Evolutionary conservation across 1,140 invertebrate species (phyloP).

Genomic region (Ceratitis capitata): DNA sequence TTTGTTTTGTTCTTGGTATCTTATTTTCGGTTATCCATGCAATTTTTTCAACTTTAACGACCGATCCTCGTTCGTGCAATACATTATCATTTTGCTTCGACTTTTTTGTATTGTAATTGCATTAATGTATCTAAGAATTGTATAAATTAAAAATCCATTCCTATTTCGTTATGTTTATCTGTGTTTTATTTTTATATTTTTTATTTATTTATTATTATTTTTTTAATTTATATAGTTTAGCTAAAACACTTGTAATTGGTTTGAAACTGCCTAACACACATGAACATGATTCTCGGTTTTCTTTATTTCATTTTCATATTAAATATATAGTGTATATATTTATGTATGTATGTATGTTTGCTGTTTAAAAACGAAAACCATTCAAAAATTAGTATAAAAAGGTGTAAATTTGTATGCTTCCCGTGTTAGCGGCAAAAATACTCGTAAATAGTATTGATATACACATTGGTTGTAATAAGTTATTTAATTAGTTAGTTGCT

Average conservation of each 20-base stretch:
- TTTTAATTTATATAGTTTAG: not conserved
- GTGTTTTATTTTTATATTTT: not conserved
- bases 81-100: not conserved
- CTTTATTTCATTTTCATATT: not conserved
- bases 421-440: not conserved
- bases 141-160: conserved; percentile 5
- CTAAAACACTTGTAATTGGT: conserved; percentile 25
- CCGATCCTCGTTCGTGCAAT: not conserved
- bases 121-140: conserved; percentile 22
- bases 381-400: conserved; percentile 36
- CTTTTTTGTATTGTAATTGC: not conserved
- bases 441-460: conserved; percentile 3
- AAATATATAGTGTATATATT: not conserved
- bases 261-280: conserved; percentile 9
- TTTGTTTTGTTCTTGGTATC: not conserved
- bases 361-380: conserved; percentile 20
- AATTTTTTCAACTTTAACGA: conserved; percentile 21
- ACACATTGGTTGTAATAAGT: not conserved
- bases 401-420: conserved; percentile 35
- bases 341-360: not conserved
- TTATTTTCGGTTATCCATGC: not conserved
- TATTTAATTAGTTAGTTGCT: conserved; percentile 8
- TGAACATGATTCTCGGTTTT: not conserved
- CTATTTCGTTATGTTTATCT: not conserved
- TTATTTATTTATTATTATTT: not conserved